These are phyloP conservation scores for Pampus argenteus DNA, from an alignment of 2,797 vertebrate genomes.

Conservation along the genomic window DNA sequence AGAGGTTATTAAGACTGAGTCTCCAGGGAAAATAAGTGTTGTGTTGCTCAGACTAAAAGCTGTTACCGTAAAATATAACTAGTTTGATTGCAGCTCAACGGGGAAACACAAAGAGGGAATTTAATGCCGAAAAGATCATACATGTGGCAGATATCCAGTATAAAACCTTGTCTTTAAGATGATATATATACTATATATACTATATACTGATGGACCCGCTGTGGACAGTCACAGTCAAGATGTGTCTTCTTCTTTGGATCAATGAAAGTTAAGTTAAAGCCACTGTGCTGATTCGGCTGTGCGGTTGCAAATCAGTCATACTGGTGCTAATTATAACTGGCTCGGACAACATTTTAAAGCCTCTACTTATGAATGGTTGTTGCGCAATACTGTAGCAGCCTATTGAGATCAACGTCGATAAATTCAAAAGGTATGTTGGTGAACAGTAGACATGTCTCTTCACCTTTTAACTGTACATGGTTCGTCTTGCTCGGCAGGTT, in stretches of 20 bases:
- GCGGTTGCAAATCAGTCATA: neutral
- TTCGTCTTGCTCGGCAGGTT: neutral
- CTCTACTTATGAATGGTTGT: neutral
- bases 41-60: too few relatives aligned
- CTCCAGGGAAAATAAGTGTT: too few relatives aligned
- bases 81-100: too few relatives aligned
- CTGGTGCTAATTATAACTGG: neutral
- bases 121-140: too few relatives aligned
- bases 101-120: too few relatives aligned
- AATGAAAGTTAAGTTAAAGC: neutral
- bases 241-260: neutral
- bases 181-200: too few relatives aligned
- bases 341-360: slow-evolving; percentile 7
- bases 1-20: too few relatives aligned
- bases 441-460: neutral
- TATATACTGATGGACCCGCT: too few relatives aligned
- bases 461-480: neutral
- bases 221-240: neutral
- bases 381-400: neutral
- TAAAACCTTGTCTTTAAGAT: too few relatives aligned
- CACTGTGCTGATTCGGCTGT: neutral
- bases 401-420: neutral
- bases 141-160: too few relatives aligned
- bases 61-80: too few relatives aligned
- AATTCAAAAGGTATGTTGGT: neutral